Evolutionary conservation across 2,113 vertebrate genomes (phyloP).

Genomic region (Nettapus auritus): DNA sequence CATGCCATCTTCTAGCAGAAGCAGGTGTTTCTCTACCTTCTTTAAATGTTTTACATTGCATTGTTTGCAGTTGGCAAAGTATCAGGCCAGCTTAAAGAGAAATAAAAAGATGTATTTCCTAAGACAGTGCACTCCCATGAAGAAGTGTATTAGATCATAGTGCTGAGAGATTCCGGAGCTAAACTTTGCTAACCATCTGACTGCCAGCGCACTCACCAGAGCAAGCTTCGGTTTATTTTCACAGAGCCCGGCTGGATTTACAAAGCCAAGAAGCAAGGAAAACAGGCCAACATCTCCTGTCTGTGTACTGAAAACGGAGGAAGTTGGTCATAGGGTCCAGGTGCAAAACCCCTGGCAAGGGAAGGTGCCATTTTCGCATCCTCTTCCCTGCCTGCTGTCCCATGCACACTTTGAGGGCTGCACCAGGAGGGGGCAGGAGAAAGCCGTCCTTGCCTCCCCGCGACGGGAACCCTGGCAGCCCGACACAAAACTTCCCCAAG

Average conservation of each 20-base stretch:
- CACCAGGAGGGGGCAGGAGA: slow-evolving; percentile 73
- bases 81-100: background rate
- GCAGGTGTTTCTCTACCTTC: background rate
- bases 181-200: background rate
- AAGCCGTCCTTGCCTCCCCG: slow-evolving; percentile 36
- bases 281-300: background rate
- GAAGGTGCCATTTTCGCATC: slow-evolving; percentile 40
- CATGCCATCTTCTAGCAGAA: background rate
- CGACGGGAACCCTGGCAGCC: slow-evolving; percentile 41
- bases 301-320: background rate
- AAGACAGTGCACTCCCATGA: background rate
- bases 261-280: background rate
- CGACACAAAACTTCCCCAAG: slow-evolving; percentile 33
- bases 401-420: slow-evolving; percentile 33
- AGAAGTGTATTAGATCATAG: background rate
- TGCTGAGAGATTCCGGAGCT: background rate
- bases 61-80: background rate
- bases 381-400: background rate
- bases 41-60: background rate
- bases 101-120: background rate
- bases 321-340: background rate
- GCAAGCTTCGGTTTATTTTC: background rate
- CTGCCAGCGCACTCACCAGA: background rate
- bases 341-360: background rate
- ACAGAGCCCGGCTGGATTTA: background rate